These are phyloP conservation scores for Azemiops feae DNA, from an alignment of 2,113 vertebrate genomes.

Conservation along the genomic window DNA sequence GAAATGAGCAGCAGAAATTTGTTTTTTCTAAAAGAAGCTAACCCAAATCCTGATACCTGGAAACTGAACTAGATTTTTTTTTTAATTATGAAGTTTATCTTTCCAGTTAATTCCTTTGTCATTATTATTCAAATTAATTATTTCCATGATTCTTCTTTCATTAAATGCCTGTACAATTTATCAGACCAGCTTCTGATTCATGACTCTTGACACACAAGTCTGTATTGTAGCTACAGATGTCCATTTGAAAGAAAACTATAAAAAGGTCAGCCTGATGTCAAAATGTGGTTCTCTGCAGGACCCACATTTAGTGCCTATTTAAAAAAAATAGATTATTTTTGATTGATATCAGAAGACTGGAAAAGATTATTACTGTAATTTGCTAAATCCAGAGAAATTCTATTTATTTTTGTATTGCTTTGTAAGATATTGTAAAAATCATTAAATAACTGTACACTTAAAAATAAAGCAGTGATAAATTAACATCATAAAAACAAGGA, in stretches of 20 bases:
- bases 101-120: slow-evolving; percentile 42
- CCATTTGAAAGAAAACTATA: not conserved
- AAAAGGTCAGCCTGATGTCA: not conserved
- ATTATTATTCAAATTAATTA: not conserved
- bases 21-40: not conserved
- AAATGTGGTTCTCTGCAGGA: not conserved
- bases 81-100: not conserved
- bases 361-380: not conserved
- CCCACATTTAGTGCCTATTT: not conserved
- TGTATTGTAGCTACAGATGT: not conserved
- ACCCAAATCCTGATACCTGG: not conserved
- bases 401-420: not conserved
- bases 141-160: not conserved
- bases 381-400: not conserved
- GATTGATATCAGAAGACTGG: not conserved
- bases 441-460: not conserved
- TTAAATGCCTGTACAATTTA: not conserved
- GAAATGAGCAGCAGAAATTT: slow-evolving; percentile 43
- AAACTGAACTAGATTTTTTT: slow-evolving; percentile 4
- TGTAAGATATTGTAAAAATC: not conserved
- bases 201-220: not conserved
- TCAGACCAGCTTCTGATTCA: not conserved
- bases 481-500: not conserved
- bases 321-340: not conserved
- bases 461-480: not conserved